Percentiles rank a stretch among this genome's conserved stretches.
These are phyloP conservation scores for Erethizon dorsatum DNA, from an alignment of 2,797 vertebrate species.

Conservation along the genomic window DNA sequence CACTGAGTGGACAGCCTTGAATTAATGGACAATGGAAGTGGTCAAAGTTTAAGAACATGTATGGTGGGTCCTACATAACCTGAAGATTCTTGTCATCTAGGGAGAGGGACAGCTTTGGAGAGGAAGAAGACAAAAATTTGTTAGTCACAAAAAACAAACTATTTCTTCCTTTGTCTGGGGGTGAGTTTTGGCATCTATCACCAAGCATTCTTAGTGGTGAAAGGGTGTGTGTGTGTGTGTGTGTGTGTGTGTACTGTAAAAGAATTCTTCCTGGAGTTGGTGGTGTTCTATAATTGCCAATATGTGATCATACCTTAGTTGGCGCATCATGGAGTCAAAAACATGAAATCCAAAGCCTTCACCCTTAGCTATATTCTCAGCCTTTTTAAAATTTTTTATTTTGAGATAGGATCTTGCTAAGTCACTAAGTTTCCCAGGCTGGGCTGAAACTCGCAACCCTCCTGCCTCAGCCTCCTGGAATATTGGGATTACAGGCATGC, in stretches of 20 bases:
- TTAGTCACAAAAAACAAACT: neutral
- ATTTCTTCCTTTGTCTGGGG: neutral
- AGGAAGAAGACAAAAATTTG: neutral
- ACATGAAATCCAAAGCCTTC: neutral
- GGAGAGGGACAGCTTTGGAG: neutral
- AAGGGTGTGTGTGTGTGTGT: neutral
- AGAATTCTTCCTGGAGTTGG: neutral
- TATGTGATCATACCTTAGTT: neutral
- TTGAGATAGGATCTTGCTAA: neutral
- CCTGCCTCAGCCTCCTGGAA: neutral
- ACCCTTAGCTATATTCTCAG: neutral
- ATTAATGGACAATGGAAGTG: neutral
- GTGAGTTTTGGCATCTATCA: neutral
- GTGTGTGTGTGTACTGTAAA: neutral
- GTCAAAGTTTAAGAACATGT: neutral
- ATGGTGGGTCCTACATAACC: neutral
- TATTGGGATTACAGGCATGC: neutral
- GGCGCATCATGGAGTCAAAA: slow-evolving; percentile 25
- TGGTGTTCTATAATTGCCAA: neutral
- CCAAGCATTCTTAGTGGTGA: neutral
- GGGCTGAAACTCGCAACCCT: neutral
- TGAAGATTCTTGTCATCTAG: neutral
- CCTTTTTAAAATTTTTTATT: neutral
- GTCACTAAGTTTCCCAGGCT: neutral
- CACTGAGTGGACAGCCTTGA: neutral